phyloP scores from a whole-genome alignment of 2,113 vertebrate species.

The Galeopterus variegatus region DNA sequence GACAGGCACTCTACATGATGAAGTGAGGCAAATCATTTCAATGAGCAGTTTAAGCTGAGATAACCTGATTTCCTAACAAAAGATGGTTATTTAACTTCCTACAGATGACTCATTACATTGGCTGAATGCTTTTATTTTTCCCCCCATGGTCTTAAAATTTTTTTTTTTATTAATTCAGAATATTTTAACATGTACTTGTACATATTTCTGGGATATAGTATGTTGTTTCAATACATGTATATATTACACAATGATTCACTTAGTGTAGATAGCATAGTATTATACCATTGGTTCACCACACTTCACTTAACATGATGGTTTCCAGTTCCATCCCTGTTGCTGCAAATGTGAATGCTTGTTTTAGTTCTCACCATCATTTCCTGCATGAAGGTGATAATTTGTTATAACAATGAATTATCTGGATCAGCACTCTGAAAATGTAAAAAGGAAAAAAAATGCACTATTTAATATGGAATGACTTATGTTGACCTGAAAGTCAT shows the following conservation, averaged over 20 bases:
- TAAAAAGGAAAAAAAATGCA: neutral
- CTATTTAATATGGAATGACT: neutral
- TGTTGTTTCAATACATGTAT: too few relatives aligned
- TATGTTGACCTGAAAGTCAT: neutral
- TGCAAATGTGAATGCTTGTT: neutral
- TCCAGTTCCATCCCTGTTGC: too few relatives aligned
- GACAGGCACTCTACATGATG: neutral
- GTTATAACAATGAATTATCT: neutral
- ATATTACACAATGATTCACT: too few relatives aligned
- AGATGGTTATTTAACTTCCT: neutral
- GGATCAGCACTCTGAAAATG: neutral
- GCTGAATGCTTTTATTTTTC: neutral
- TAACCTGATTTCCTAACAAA: slow-evolving; percentile 1
- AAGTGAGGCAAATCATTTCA: neutral
- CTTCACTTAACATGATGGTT: too few relatives aligned
- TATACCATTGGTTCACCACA: too few relatives aligned
- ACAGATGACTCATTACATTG: neutral
- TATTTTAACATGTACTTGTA: too few relatives aligned
- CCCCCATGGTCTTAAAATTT: too few relatives aligned
- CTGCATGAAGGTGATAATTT: neutral
- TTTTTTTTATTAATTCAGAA: too few relatives aligned
- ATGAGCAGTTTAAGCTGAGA: neutral
- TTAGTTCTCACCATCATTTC: neutral
- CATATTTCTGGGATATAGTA: too few relatives aligned
- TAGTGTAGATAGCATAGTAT: too few relatives aligned